Percentiles rank a stretch among this genome's conserved stretches.
phyloP scores from a whole-genome alignment of 2,888 invertebrate species.

The Hirtodrosophila trivittata region DNA sequence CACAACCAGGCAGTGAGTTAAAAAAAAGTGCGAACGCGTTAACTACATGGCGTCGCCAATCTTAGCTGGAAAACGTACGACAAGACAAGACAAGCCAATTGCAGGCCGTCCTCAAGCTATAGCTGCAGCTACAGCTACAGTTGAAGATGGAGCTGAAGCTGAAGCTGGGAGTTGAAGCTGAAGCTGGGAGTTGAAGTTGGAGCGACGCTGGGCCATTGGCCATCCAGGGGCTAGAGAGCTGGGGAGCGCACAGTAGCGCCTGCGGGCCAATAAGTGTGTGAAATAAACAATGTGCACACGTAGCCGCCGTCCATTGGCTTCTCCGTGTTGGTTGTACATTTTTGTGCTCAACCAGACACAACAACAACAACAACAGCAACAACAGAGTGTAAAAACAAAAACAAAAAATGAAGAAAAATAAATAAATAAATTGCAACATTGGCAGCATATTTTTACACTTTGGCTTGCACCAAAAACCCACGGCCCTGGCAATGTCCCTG shows the following conservation, averaged over 20 bases:
- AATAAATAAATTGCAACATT: conserved; percentile 79
- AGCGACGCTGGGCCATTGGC: conserved; percentile 7
- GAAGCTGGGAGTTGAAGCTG: conserved; percentile 17
- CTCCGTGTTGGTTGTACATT: conserved; percentile 72
- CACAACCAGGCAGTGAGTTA: conserved; percentile 21
- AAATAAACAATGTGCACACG: conserved; percentile 79
- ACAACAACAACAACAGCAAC: conserved; percentile 43
- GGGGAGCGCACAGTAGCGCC: conserved; percentile 71
- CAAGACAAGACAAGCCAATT: conserved; percentile 77
- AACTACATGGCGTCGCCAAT: conserved; percentile 79
- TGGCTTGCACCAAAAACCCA: conserved; percentile 72
- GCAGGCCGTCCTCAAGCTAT: conserved; percentile 40
- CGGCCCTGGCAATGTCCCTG: conserved; percentile 59
- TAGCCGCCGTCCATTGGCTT: conserved; percentile 53
- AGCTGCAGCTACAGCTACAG: conserved; percentile 20
- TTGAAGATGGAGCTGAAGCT: conserved; percentile 11
- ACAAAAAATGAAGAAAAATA: conserved; percentile 69
- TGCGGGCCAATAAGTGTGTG: conserved; percentile 79
- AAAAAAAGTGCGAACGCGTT: conserved; percentile 79
- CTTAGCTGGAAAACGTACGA: conserved; percentile 79
- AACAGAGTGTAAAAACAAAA: conserved; percentile 20
- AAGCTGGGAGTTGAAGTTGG: conserved; percentile 15
- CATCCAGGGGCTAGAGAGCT: conserved; percentile 19
- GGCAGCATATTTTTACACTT: conserved; percentile 79
- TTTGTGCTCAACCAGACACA: conserved; percentile 72